Percentiles rank a stretch among this genome's conserved stretches.
phyloP scores from a whole-genome alignment of 2,113 vertebrate species.

The Colossoma macropomum region DNA sequence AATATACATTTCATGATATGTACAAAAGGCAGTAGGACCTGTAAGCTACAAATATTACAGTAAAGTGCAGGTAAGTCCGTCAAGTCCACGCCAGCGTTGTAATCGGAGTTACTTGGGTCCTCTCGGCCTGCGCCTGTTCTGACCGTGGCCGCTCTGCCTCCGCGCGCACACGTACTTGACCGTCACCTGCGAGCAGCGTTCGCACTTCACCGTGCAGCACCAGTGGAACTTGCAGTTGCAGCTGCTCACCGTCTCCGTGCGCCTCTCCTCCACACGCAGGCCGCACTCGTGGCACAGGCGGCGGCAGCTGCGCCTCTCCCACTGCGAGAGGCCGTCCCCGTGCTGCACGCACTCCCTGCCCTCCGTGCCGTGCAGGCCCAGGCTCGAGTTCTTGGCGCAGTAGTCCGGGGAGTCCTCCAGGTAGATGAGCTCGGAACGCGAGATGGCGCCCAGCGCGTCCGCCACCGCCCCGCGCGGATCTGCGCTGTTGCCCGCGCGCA shows the following conservation, averaged over 20 bases:
- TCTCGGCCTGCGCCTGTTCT: constrained; percentile 60
- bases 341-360: constrained; percentile 90
- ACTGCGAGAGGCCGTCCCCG: constrained; percentile 76
- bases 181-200: constrained; percentile 85
- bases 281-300: constrained; percentile 91
- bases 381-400: constrained; percentile 84
- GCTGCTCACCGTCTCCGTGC: constrained; percentile 83
- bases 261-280: constrained; percentile 84
- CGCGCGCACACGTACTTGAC: constrained; percentile 85
- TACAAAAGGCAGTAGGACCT: constrained; percentile 19
- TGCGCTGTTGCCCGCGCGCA: constrained; percentile 88
- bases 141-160: constrained; percentile 61
- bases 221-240: constrained; percentile 98
- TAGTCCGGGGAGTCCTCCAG: constrained; percentile 96
- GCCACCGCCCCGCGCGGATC: constrained; percentile 82
- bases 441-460: constrained; percentile 80
- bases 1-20: constrained; percentile 40
- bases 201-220: constrained; percentile 94
- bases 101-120: constrained; percentile 72
- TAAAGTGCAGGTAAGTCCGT: constrained; percentile 40
- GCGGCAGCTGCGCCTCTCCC: constrained; percentile 88
- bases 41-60: background rate
- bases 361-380: constrained; percentile 91
- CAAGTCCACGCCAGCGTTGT: background rate
- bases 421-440: constrained; percentile 86